Evolutionary conservation across 2,888 invertebrate species (phyloP).

Genomic region (Drosophila greeni): DNA sequence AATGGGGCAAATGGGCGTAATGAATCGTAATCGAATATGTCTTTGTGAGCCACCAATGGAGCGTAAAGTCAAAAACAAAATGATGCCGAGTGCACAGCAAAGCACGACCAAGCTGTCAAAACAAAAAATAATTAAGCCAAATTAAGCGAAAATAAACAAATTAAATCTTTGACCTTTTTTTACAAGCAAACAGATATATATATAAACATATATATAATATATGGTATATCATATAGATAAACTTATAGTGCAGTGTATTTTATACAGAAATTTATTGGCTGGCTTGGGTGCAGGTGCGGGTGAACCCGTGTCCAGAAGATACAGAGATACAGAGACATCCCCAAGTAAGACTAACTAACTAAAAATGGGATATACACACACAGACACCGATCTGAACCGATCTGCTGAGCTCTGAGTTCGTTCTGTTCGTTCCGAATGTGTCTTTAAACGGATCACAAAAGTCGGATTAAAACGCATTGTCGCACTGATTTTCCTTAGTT

Average conservation of each 20-base stretch:
- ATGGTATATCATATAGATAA: too few relatives aligned
- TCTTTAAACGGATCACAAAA: slow-evolving; percentile 69
- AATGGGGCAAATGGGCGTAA: slow-evolving; percentile 7
- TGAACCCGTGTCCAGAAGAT: slow-evolving; percentile 39
- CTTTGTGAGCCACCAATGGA: slow-evolving; percentile 23
- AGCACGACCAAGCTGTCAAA: slow-evolving; percentile 18
- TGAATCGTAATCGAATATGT: slow-evolving; percentile 23
- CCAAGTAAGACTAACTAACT: slow-evolving; percentile 46
- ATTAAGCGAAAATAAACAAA: slow-evolving; percentile 29
- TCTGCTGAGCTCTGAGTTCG: slow-evolving; percentile 13
- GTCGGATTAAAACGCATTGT: slow-evolving; percentile 70
- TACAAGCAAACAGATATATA: not conserved
- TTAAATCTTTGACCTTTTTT: slow-evolving; percentile 29
- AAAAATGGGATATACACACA: slow-evolving; percentile 32
- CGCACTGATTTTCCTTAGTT: slow-evolving; percentile 66
- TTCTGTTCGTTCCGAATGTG: slow-evolving; percentile 31
- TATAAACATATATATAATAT: not conserved
- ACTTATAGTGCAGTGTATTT: slow-evolving; percentile 2
- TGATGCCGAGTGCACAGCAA: slow-evolving; percentile 3
- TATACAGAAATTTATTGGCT: slow-evolving; percentile 4
- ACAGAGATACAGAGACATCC: slow-evolving; percentile 17
- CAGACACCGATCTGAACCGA: slow-evolving; percentile 13
- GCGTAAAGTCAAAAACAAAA: slow-evolving; percentile 33
- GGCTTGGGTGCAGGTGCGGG: slow-evolving; percentile 51
- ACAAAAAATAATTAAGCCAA: slow-evolving; percentile 28